Evolutionary conservation across 1,140 invertebrate genomes (phyloP).

Genomic region (Ceratitis capitata): DNA sequence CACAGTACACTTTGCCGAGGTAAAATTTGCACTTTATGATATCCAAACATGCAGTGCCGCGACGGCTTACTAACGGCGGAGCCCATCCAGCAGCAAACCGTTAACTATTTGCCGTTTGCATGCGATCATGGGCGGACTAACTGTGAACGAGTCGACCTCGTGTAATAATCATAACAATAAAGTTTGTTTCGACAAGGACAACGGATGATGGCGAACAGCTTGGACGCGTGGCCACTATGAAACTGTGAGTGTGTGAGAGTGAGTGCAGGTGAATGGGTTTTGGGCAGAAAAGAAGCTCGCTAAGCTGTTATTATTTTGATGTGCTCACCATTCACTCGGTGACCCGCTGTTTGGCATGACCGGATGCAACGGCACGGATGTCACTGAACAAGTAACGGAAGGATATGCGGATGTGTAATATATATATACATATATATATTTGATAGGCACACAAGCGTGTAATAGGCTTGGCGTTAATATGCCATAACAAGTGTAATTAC

Average conservation of each 20-base stretch:
- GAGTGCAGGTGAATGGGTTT: not conserved
- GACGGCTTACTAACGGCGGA: not conserved
- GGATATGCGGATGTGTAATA: slow-evolving; percentile 16
- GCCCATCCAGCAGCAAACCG: not conserved
- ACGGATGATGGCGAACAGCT: not conserved
- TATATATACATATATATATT: too few species aligned
- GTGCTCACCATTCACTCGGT: not conserved
- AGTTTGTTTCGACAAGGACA: not conserved
- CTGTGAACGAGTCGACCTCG: not conserved
- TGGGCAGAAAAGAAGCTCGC: too few species aligned
- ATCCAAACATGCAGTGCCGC: not conserved
- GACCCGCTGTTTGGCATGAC: not conserved
- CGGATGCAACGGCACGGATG: not conserved
- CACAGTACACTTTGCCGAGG: not conserved
- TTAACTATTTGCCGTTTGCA: not conserved
- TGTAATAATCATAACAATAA: slow-evolving; percentile 19
- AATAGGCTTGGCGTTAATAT: not conserved
- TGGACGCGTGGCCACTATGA: not conserved
- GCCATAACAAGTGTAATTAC: not conserved
- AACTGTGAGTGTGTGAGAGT: not conserved
- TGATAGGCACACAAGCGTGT: not conserved
- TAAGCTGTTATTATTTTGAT: not conserved
- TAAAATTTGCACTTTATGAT: not conserved
- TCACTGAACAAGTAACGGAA: not conserved
- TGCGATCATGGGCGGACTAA: not conserved